phyloP scores from a whole-genome alignment of 2,888 invertebrate species.

The Melieria omissa region DNA sequence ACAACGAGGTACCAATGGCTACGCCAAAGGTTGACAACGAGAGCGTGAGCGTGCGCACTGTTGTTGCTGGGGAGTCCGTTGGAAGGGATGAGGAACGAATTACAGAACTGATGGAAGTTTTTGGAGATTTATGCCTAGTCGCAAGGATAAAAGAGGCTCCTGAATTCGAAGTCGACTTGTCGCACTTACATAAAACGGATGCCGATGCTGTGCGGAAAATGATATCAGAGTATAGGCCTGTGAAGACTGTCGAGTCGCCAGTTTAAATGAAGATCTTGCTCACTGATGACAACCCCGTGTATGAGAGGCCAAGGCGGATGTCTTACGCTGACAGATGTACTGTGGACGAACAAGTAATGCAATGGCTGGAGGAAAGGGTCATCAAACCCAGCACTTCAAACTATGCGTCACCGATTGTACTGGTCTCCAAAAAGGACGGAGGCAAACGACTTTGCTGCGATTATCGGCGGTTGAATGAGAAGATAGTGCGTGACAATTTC shows the following conservation, averaged over 20 bases:
- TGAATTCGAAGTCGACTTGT: slow-evolving; percentile 12
- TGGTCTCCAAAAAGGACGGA: slow-evolving; percentile 34
- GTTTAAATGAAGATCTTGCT: slow-evolving; percentile 34
- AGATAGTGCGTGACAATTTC: slow-evolving; percentile 47
- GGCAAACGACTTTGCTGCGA: slow-evolving; percentile 42
- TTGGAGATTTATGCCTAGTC: slow-evolving; percentile 18
- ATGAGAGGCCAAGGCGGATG: slow-evolving; percentile 27
- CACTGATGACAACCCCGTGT: slow-evolving; percentile 26
- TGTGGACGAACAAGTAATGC: slow-evolving; percentile 25
- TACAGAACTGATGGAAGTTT: slow-evolving; percentile 16
- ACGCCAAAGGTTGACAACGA: background rate
- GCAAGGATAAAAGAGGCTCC: background rate
- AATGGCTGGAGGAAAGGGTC: slow-evolving; percentile 27
- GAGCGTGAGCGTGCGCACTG: background rate
- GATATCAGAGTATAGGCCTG: slow-evolving; percentile 21
- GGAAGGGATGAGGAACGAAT: too few species aligned
- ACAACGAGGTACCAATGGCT: background rate
- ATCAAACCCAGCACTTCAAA: slow-evolving; percentile 16
- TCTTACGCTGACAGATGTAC: slow-evolving; percentile 17
- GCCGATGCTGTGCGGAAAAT: slow-evolving; percentile 7
- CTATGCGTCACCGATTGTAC: too few species aligned
- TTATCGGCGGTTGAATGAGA: slow-evolving; percentile 34
- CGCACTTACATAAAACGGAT: slow-evolving; percentile 9
- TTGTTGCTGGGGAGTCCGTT: background rate
- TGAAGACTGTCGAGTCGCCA: slow-evolving; percentile 20